Evolutionary conservation across 1,140 invertebrate genomes (phyloP).

Genomic region (Microplitis demolitor): DNA sequence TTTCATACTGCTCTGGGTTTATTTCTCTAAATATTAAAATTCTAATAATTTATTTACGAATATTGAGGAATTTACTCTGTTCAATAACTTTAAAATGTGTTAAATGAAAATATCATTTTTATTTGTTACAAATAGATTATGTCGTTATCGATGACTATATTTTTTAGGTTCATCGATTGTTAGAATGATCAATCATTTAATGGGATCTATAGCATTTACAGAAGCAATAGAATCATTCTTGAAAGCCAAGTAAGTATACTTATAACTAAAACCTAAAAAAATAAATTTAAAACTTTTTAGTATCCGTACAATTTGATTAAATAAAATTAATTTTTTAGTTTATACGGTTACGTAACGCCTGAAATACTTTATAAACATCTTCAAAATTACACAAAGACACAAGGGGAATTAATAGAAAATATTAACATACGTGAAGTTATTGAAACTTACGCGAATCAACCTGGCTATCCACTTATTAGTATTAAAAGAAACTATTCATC

Average conservation of each 20-base stretch:
- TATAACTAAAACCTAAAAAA: neutral
- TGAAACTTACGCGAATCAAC: conserved; percentile 73
- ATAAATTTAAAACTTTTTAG: neutral
- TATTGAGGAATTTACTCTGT: too few species aligned
- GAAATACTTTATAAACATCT: conserved; percentile 71
- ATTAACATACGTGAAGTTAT: conserved; percentile 56
- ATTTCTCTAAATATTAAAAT: too few species aligned
- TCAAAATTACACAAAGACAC: conserved; percentile 51
- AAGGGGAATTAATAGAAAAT: conserved; percentile 21
- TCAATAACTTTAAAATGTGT: too few species aligned
- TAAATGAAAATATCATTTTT: too few species aligned
- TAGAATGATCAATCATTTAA: conserved; percentile 74
- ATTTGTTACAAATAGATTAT: neutral
- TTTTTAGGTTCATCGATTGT: conserved; percentile 69
- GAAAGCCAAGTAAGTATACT: conserved; percentile 52
- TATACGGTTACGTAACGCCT: conserved; percentile 61
- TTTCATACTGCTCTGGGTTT: too few species aligned
- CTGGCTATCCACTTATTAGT: conserved; percentile 68
- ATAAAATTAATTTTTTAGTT: conserved; percentile 8
- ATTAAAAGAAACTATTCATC: conserved; percentile 41
- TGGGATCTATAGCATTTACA: conserved; percentile 68
- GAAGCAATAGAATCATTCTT: conserved; percentile 68
- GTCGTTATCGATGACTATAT: neutral
- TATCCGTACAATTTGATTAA: too few species aligned
- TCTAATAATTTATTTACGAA: too few species aligned